Base-by-base conservation (phyloP, 2,113 vertebrate species). In the Scophthalmus maximus region DNA sequence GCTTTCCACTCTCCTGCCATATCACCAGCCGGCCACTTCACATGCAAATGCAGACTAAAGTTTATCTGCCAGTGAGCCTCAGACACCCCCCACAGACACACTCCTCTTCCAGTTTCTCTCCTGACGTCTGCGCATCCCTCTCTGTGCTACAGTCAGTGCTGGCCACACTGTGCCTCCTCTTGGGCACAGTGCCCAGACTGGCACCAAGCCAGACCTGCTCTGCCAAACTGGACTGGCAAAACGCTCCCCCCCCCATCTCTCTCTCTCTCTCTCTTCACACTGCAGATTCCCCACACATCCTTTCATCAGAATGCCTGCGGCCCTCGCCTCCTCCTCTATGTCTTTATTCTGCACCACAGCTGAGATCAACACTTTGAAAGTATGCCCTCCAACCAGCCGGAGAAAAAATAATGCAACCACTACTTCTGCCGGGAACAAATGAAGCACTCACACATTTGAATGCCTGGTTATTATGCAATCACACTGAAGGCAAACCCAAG, bases 91-190 rank as follows among this genome's bases (percentile, higher is more conserved):
- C 67, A 58, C 66, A 73, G 55, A 74, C 51, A 58, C 55, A 68
- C 71, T 64, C 65, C 25, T 60, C 60, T 84, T 50, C 64, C 59
- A 49, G 53, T 63, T 52, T 62, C 76, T 49, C 51, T 68, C 38
- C 67, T 72, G 73, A 65, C 72, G 52, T 84, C 65, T 71, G 63
- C 26, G 73, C 22, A 7, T 77, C 50, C 64, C 56, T 68, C 42
- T 77, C 63, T 56, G 49, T 80, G 79, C 52, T 61, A 64, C 79
- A 78, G 78, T 68, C 73, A 60, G 72, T 30, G 46, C 52, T 76
- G 79, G 89, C 83, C 85, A 76, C 82, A 92, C 85, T 91, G 87
- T 93, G 92, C 91, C 90, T 92, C 91, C 92, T 88, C 70, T 86
- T 92, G 90, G 92, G 91, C 92, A 90, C 87, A 18, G 36, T 76